These are phyloP conservation scores for Suillia variegata DNA, from an alignment of 2,888 invertebrate genomes.

Conservation along the genomic window DNA sequence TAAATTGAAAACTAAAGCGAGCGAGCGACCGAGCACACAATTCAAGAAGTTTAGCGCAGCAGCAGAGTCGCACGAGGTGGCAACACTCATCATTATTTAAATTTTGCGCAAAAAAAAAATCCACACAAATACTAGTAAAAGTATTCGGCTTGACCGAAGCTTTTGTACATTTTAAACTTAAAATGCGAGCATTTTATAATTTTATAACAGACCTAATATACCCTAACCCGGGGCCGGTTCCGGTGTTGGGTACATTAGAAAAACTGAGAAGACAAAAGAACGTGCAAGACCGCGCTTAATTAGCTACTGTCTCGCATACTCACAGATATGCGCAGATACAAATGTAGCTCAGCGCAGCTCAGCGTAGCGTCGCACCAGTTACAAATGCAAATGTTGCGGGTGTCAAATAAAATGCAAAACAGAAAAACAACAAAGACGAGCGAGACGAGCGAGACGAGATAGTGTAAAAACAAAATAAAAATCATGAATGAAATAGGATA, in stretches of 20 bases:
- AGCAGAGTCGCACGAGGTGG: constrained; percentile 18
- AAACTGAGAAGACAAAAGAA: constrained; percentile 9
- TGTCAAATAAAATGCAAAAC: not conserved
- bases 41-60: constrained; percentile 7
- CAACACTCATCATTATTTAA: constrained; percentile 19
- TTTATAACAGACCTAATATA: too few species aligned
- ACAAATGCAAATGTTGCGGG: too few species aligned
- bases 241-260: too few species aligned
- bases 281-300: constrained; percentile 25
- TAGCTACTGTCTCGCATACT: constrained; percentile 15
- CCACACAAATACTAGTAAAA: too few species aligned
- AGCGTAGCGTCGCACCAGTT: too few species aligned
- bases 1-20: constrained; percentile 17
- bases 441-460: not conserved
- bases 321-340: not conserved
- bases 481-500: too few species aligned
- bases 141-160: too few species aligned
- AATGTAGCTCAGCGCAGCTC: not conserved
- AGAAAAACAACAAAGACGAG: constrained; percentile 10
- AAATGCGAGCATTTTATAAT: too few species aligned
- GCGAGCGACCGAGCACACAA: constrained; percentile 24
- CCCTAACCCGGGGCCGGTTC: too few species aligned
- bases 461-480: not conserved
- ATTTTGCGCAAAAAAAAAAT: not conserved
- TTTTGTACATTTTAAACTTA: too few species aligned